Base-by-base conservation (phyloP, 2,888 invertebrate genomes). In the Eupithecia subfuscata region DNA sequence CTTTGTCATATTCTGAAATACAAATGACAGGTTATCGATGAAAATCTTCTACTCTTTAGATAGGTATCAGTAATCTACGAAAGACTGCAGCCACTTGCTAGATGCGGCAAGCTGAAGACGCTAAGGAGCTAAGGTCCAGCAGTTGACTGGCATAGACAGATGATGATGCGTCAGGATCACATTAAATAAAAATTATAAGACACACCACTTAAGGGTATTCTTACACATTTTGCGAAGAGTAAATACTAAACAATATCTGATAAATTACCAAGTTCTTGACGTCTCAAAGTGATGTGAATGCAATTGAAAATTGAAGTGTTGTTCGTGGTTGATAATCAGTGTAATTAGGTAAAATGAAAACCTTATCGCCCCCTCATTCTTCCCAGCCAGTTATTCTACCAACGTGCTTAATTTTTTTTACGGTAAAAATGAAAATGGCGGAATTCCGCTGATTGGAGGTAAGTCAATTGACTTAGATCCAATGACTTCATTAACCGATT, bases 1-100 rank as follows among this genome's bases (percentile, higher is more conserved):
- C 77, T 92, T 93, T 0, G 91, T 92, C 84, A 93, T 93, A 75
- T 83, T 93, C 94, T 94, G 86, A 69, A 75, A 69, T 43, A n/a
- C 12, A 25, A 68, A 68, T 1, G 16, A 14, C 22, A 12, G 25
- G n/a, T 25, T 22, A 56, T 52, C 18, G 48, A 52, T n/a, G 48
- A 52, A 52, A 8, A n/a, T n/a, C n/a, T n/a, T n/a, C n/a, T n/a
- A n/a, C 48, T 18, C 1, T 45, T 45, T 6, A 6, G 45, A 45
- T 16, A 45, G 5, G n/a, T 52, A 52, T 52, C n/a, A 52, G n/a
- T 18, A n/a, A 52, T 8, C 18, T n/a, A n/a, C 18, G 48, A 52
- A 52, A 52, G 18, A 48, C 48, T 48, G 12, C 18, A 48, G 48
- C 16, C 48, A 18, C 48, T 48, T 48, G 48, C 48, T 48, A 1